Base-by-base conservation (phyloP, 92 coral and sea anemone species). In the Porites rus region DNA sequence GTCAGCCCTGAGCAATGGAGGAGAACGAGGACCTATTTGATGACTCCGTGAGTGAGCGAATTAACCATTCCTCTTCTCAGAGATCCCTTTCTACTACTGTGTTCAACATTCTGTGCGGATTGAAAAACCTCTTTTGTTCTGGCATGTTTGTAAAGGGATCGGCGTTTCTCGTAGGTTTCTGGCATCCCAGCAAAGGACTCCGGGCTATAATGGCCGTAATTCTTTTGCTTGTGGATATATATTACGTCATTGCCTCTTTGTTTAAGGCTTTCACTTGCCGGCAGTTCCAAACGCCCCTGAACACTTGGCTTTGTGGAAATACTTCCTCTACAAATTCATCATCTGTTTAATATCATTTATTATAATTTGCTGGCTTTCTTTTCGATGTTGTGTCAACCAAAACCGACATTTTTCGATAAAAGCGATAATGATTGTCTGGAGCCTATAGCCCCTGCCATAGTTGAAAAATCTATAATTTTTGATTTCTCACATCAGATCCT, bases 181-280 rank as follows among this genome's bases (percentile, higher is more conserved):
- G 94, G 94, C 76, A 78, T n/a, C 91, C 91, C 75, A 78, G 89
- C 18, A 86, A 78, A 61, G 83, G 88, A 52, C 75, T 31, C 63
- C 88, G 92, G 61, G 81, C 78, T 14, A 17, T 80, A 28, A 84
- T 84, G 79, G 88, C 82, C 21, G 56, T 69, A 77, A 76, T 80
- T 38, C 66, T 92, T 19, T 69, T 85, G 53, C 59, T 82, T 1
- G 87, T 76, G 52, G 90, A 88, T 56, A 12, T 78, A 28, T 88
- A 69, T 85, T 67, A 22, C 78, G 17, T 84, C 52, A 38, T 88
- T n/a, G 85, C 63, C 60, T 68, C 91, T 56, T 68, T 82, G 10
- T 28, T 63, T 65, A 72, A 76, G 50, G 89, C 75, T 9, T 92
- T 89, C 50, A 67, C 86, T 10, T 92, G 95, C 31, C 43, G 67